Conservation (phyloP, 53 echinoderm and acorn worm genomes). For the Paracentrotus lividus region DNA sequence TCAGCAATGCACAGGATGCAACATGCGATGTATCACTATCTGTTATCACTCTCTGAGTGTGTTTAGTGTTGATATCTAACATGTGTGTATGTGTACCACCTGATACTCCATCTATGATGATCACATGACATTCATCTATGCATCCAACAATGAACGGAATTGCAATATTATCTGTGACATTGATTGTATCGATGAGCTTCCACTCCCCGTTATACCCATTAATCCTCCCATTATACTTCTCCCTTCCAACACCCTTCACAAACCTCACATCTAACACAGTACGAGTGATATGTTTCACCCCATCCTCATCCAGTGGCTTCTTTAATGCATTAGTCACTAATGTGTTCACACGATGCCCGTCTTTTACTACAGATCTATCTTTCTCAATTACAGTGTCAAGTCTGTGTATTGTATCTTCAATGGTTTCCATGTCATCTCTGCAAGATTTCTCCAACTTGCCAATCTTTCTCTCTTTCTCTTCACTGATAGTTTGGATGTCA, state of each 20-base stretch:
- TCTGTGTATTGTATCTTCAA: background rate
- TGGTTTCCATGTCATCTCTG: background rate
- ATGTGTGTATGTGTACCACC: background rate
- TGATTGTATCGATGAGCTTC: conserved; percentile 18
- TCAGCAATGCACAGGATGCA: background rate
- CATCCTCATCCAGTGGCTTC: conserved; percentile 24
- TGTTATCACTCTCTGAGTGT: conserved; percentile 8
- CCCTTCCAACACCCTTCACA: conserved; percentile 16
- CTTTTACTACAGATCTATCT: background rate
- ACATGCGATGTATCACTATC: background rate
- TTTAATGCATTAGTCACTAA: background rate
- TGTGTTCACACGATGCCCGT: conserved; percentile 11
- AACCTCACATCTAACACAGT: conserved; percentile 16
- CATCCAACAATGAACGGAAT: background rate
- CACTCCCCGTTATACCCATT: conserved; percentile 15
- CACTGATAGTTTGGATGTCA: background rate
- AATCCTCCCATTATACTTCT: conserved; percentile 22
- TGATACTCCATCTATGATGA: background rate
- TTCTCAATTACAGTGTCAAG: background rate
- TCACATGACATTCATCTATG: conserved; percentile 6
- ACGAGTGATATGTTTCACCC: conserved; percentile 7
- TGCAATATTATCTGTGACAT: background rate
- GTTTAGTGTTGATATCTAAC: conserved; percentile 6
- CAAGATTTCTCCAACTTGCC: background rate
- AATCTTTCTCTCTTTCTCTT: conserved; percentile 9